Conservation (phyloP, 2,888 invertebrate genomes). For the Agonopterix subpropinquella region DNA sequence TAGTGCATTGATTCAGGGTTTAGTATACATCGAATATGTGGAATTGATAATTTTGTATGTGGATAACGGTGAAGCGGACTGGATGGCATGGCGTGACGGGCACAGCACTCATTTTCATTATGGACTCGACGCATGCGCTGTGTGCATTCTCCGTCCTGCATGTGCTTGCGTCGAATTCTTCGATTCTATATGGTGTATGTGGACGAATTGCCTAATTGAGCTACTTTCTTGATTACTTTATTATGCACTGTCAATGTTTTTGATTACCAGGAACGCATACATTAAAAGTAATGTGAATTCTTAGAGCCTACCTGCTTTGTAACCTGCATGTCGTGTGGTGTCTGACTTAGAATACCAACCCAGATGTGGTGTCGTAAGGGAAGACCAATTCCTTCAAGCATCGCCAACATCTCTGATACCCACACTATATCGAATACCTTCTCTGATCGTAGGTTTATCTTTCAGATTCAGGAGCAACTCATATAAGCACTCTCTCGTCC, state of each 20-base stretch:
- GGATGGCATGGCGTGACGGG: constrained; percentile 41
- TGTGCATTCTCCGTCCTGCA: constrained; percentile 42
- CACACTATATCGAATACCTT: too few relatives aligned
- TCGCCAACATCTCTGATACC: too few relatives aligned
- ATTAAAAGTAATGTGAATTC: too few relatives aligned
- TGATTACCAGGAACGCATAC: too few relatives aligned
- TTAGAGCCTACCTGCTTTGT: too few relatives aligned
- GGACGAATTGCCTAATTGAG: constrained; percentile 26
- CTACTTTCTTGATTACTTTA: constrained; percentile 20
- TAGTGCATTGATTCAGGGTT: constrained; percentile 23
- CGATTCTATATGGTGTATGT: not conserved
- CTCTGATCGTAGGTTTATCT: too few relatives aligned
- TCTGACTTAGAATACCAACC: too few relatives aligned
- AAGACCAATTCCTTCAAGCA: too few relatives aligned
- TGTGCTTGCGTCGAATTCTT: constrained; percentile 2
- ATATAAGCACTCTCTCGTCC: too few relatives aligned
- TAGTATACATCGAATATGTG: constrained; percentile 21
- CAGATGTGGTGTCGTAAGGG: too few relatives aligned
- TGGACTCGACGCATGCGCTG: constrained; percentile 37
- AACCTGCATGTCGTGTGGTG: too few relatives aligned
- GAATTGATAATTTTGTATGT: constrained; percentile 12
- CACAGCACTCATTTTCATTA: constrained; percentile 48
- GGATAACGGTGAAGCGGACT: constrained; percentile 42
- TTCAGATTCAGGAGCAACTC: too few relatives aligned
- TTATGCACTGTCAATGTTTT: not conserved